Evolutionary conservation across 2,797 vertebrate genomes (phyloP), one percentile per base, ranked within the genome.

Genomic region (Harpagifer antarcticus): DNA sequence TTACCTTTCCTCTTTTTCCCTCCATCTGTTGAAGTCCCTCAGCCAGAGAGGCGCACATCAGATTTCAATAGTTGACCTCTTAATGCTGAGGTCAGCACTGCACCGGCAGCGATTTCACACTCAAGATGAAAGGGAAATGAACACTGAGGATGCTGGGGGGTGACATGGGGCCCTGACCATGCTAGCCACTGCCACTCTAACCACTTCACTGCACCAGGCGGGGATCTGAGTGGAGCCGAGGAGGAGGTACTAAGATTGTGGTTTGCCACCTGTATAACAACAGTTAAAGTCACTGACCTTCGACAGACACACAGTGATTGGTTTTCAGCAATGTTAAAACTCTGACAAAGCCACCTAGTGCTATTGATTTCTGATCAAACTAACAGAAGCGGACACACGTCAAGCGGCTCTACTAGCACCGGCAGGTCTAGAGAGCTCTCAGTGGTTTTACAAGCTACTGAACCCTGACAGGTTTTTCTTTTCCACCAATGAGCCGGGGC

Each of bases 51-150:
- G 88, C 91, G 72, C 93, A 94, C 93, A 94, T 96, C 95, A 95
- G 93, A 95, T 95, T 95, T 95, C 94, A 95, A 93, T 94, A 94
- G 94, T 92, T 95, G 95, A 95, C 95, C 95, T 94, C 92, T 94
- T 95, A 95, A 95, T 95, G 94, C 93, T 83, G 86, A 88, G 94
- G 95, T 96, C 94, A 95, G 90, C 53, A 63, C 90, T 87, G 88
- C 93, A 94, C 94, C 91, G 92, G 90, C 94, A 93, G 79, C 93
- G 88, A 96, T 96, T 96, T 96, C 95, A 96, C 94, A 95, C 94
- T 92, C 89, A 91, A 95, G 94, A 96, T 96, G 95, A 95, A 96
- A 95, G 95, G 94, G 95, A 95, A 95, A 95, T 95, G 94, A 95
- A 94, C 91, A 93, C 86, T 92, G 91, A 92, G 92, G 93, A 92